Evolutionary conservation across 2,113 vertebrate species (phyloP), one percentile per base, ranked within the genome.

Genomic region (Notarius quadriscutis): DNA sequence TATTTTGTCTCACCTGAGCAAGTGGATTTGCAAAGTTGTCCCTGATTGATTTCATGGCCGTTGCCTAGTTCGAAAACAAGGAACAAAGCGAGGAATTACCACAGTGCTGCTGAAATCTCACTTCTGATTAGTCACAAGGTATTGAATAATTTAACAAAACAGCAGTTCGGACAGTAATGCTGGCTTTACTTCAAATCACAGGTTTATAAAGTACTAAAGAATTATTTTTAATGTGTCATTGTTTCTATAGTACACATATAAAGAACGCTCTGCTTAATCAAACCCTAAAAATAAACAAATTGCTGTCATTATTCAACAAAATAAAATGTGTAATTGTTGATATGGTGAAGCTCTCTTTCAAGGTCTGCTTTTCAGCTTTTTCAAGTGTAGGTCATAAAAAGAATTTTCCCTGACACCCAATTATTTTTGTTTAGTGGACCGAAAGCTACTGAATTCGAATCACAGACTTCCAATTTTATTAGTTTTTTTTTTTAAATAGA

Each of bases 1-100:
- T 57, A 72, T 65, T 57, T 62, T 75, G 50, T 87, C 93, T 94
- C 81, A 95, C 94, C 94, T 84, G 90, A 75, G 89, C 95, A 95
- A 87, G 63, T 89, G 69, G 93, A 89, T 85, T 93, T 91, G 91
- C 94, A 95, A 50, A 90, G 86, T 55, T 91, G 86, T 88, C 18
- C 85, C 72, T 90, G 81, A 58, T 92, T 90, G 25, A 86, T 84
- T 87, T 89, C 87, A 88, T 90, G 58, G 72, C 92, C 90, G 27
- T 90, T 69, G 53, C 90, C 92, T 90, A 79, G 86, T 92, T 83
- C 71, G 88, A 1, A 80, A 87, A 34, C 15, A 74, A 9, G 7
- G 2, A 84, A 20, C 7, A 63, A 1, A 11, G 17, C 17, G 6
- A 12, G 1, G 25, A 58, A 80, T 57, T 7, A 30, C 14, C 1